Percentiles rank a stretch among this genome's conserved stretches.
Evolutionary conservation across 1,140 invertebrate species (phyloP).

Genomic region (Drosophila dunni): DNA sequence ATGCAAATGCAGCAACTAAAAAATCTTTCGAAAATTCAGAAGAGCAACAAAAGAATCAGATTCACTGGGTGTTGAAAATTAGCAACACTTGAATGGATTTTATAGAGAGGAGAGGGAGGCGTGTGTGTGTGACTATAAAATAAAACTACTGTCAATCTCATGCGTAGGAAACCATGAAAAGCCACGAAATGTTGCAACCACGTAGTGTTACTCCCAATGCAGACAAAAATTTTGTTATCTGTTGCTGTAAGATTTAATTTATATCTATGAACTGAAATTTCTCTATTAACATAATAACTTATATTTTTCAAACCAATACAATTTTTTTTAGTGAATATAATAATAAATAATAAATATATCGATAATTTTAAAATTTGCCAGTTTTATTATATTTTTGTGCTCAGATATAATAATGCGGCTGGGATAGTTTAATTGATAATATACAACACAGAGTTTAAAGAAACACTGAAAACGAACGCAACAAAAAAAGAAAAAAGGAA

Average conservation of each 20-base stretch:
- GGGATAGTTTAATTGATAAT: conserved; percentile 77
- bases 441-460: conserved; percentile 22
- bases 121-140: conserved; percentile 53
- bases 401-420: conserved; percentile 45
- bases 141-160: conserved; percentile 74
- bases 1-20: conserved; percentile 72
- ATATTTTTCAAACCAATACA: too few species aligned
- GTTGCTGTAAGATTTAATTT: neutral
- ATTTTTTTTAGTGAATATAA: too few species aligned
- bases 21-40: conserved; percentile 50
- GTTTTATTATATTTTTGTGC: conserved; percentile 39
- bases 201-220: conserved; percentile 19
- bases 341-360: too few species aligned
- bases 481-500: conserved; percentile 36
- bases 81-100: conserved; percentile 18
- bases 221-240: conserved; percentile 9
- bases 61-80: conserved; percentile 68
- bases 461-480: conserved; percentile 4
- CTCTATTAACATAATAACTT: too few species aligned
- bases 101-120: neutral
- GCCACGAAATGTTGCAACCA: conserved; percentile 18
- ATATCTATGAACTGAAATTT: too few species aligned
- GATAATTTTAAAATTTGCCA: conserved; percentile 44
- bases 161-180: conserved; percentile 83
- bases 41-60: conserved; percentile 74